Conservation (phyloP, 2,113 vertebrate species). For the Hucho hucho region DNA sequence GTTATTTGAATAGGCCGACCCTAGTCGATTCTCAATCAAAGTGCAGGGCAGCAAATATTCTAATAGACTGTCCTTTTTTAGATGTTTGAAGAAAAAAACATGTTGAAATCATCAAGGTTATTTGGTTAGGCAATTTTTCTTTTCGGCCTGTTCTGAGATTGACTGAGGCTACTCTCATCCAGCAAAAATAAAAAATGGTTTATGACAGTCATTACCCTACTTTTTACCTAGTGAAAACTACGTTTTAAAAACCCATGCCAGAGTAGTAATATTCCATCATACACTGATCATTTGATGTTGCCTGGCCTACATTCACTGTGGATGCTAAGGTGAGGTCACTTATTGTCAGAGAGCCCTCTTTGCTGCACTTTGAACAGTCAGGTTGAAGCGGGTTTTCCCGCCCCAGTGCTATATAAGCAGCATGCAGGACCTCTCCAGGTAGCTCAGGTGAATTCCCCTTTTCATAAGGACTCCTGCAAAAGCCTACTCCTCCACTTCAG, state of each 20-base stretch:
- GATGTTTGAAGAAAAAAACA: no score
- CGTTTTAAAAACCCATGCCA: slow-evolving; percentile 49
- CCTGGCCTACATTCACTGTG: slow-evolving; percentile 26
- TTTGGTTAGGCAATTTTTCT: no score
- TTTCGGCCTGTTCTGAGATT: no score
- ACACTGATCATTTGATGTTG: slow-evolving; percentile 14
- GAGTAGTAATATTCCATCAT: slow-evolving; percentile 38
- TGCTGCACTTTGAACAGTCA: slow-evolving; percentile 47
- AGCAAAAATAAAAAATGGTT: no score
- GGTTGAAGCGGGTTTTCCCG: not conserved
- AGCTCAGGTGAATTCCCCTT: slow-evolving; percentile 28
- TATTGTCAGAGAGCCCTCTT: slow-evolving; percentile 7
- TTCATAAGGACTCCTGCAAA: slow-evolving; percentile 6
- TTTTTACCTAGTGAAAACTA: no score
- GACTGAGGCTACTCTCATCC: no score
- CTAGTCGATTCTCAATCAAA: no score
- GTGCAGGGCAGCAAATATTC: no score
- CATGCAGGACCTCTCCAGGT: not conserved
- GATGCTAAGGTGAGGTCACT: slow-evolving; percentile 1
- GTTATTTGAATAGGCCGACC: no score
- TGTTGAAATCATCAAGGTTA: no score
- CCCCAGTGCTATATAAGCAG: slow-evolving; percentile 56
- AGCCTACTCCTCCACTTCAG: slow-evolving; percentile 32
- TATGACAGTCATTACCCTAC: no score
- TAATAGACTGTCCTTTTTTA: no score